Evolutionary conservation across 2,797 vertebrate species (phyloP).

Genomic region (Lophotriccus pileatus): DNA sequence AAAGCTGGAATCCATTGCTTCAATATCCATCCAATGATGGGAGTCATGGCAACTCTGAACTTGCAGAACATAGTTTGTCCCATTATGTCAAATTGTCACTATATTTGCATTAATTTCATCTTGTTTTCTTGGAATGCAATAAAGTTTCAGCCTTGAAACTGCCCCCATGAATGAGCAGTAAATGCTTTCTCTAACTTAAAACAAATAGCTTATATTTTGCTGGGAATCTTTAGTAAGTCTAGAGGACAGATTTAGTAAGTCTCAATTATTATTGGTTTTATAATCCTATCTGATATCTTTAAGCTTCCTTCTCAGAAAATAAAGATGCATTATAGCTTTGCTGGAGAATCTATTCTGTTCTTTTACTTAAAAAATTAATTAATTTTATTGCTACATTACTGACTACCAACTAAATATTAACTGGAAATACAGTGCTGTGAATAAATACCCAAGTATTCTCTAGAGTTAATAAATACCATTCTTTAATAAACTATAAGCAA

Average conservation of each 20-base stretch:
- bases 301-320: neutral
- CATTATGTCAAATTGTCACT: neutral
- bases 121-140: neutral
- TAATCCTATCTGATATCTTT: neutral
- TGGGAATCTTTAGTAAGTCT: neutral
- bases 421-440: neutral
- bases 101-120: neutral
- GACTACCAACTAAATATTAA: constrained; percentile 24
- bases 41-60: neutral
- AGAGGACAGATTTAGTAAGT: neutral
- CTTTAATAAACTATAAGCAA: neutral
- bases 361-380: neutral
- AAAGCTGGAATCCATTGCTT: neutral
- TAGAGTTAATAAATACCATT: neutral
- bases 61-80: neutral
- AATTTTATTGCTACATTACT: neutral
- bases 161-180: neutral
- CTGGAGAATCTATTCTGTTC: neutral
- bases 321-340: neutral
- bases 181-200: neutral
- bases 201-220: neutral
- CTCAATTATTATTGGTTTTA: neutral
- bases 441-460: neutral
- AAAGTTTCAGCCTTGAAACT: neutral
- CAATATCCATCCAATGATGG: neutral